Conservation (phyloP, 2,113 vertebrate species). For the Heloderma charlesbogerti region DNA sequence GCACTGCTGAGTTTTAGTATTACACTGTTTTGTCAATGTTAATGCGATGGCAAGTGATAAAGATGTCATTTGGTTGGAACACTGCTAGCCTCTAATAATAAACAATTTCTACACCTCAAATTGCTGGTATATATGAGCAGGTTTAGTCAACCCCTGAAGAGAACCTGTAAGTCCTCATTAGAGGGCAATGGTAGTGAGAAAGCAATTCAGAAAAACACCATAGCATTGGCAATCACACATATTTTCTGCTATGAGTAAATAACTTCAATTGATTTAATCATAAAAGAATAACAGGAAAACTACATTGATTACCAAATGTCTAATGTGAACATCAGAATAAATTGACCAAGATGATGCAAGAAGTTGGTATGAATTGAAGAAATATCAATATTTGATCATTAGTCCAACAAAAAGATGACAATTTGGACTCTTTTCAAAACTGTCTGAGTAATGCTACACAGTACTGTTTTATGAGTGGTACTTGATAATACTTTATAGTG, state of each 20-base stretch:
- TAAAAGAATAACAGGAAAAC: slow-evolving; percentile 87
- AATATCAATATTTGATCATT: slow-evolving; percentile 84
- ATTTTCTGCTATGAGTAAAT: slow-evolving; percentile 87
- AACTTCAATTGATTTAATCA: slow-evolving; percentile 87
- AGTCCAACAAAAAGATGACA: slow-evolving; percentile 78
- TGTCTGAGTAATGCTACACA: slow-evolving; percentile 72
- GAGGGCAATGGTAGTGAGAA: slow-evolving; percentile 75
- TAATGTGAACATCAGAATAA: slow-evolving; percentile 83
- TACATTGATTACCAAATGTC: slow-evolving; percentile 84
- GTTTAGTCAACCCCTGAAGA: slow-evolving; percentile 78
- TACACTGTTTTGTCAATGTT: slow-evolving; percentile 75
- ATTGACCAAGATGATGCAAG: slow-evolving; percentile 77
- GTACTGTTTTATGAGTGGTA: slow-evolving; percentile 60
- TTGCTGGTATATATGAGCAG: slow-evolving; percentile 78
- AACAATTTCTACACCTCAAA: slow-evolving; percentile 81
- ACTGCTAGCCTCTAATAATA: slow-evolving; percentile 78
- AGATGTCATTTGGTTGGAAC: slow-evolving; percentile 79
- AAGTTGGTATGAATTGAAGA: slow-evolving; percentile 77
- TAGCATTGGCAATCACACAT: slow-evolving; percentile 78
- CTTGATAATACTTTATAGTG: slow-evolving; percentile 60
- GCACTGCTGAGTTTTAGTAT: slow-evolving; percentile 63
- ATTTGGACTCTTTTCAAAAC: slow-evolving; percentile 77
- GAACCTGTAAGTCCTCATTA: slow-evolving; percentile 80
- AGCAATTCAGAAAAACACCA: slow-evolving; percentile 71
- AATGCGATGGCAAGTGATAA: slow-evolving; percentile 77